Percentiles rank a stretch among this genome's conserved stretches.
Conservation (phyloP, 2,113 vertebrate genomes). For the Tragulus kanchil region DNA sequence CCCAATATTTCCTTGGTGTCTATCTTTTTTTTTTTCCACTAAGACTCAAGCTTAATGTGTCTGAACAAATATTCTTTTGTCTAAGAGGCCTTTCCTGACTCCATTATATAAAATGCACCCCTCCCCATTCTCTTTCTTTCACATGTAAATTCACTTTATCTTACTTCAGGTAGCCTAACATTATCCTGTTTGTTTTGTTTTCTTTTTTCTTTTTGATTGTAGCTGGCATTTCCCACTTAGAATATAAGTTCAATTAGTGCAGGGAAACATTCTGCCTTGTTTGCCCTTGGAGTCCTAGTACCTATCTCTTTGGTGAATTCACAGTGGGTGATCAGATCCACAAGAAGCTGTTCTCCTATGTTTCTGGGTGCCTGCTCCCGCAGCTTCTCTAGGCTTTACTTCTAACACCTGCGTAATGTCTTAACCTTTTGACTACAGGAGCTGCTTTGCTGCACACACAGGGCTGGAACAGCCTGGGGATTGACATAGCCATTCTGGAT, state of each 20-base stretch:
- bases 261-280: not conserved
- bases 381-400: not conserved
- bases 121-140: slow-evolving; percentile 7
- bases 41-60: slow-evolving; percentile 9
- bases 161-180: not conserved
- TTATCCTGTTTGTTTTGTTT: not conserved
- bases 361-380: not conserved
- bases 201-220: not conserved
- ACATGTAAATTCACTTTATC: not conserved
- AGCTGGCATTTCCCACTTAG: not conserved
- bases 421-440: not conserved
- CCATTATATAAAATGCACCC: not conserved
- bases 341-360: not conserved
- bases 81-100: not conserved
- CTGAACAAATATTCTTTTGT: not conserved
- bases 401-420: not conserved
- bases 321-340: not conserved
- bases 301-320: not conserved
- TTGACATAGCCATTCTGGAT: not conserved
- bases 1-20: not conserved
- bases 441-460: not conserved
- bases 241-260: not conserved
- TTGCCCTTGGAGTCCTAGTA: not conserved
- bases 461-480: not conserved
- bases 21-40: slow-evolving; percentile 10